Conservation (phyloP, 2,888 invertebrate genomes). For the Xestia c-nigrum region DNA sequence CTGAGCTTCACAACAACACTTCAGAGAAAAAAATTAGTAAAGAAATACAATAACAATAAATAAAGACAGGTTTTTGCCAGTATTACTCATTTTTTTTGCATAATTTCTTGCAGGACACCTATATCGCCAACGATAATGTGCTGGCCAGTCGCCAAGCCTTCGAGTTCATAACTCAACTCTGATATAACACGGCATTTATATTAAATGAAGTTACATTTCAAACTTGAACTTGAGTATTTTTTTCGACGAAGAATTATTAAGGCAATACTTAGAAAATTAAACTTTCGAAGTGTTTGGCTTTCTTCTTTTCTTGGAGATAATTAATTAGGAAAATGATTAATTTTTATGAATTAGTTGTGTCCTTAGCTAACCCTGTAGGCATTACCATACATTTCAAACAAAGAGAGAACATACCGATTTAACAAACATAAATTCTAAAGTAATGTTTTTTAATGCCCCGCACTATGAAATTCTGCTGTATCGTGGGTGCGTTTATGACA, state of each 20-base stretch:
- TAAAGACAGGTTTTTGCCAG: slow-evolving; percentile 46
- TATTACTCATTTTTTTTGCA: slow-evolving; percentile 52
- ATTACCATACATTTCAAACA: not conserved
- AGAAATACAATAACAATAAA: slow-evolving; percentile 24
- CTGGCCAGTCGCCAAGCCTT: slow-evolving; percentile 56
- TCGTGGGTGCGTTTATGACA: too few relatives aligned
- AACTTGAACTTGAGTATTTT: slow-evolving; percentile 44
- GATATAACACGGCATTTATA: slow-evolving; percentile 47
- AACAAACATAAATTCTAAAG: not conserved
- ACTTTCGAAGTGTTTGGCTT: not conserved
- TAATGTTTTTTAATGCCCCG: too few relatives aligned
- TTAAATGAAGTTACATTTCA: slow-evolving; percentile 49
- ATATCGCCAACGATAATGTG: slow-evolving; percentile 32
- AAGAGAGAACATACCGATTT: not conserved
- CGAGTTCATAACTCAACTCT: slow-evolving; percentile 43
- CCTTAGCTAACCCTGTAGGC: not conserved
- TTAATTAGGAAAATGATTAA: not conserved
- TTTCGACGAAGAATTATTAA: slow-evolving; percentile 18
- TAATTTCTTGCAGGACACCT: slow-evolving; percentile 57
- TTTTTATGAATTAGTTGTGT: slow-evolving; percentile 5
- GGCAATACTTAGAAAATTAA: not conserved
- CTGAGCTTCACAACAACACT: not conserved
- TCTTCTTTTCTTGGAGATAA: not conserved
- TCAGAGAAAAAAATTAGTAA: slow-evolving; percentile 16
- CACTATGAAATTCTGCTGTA: too few relatives aligned